Conservation (phyloP, 2,797 vertebrate species). For the Thaleichthys pacificus region DNA sequence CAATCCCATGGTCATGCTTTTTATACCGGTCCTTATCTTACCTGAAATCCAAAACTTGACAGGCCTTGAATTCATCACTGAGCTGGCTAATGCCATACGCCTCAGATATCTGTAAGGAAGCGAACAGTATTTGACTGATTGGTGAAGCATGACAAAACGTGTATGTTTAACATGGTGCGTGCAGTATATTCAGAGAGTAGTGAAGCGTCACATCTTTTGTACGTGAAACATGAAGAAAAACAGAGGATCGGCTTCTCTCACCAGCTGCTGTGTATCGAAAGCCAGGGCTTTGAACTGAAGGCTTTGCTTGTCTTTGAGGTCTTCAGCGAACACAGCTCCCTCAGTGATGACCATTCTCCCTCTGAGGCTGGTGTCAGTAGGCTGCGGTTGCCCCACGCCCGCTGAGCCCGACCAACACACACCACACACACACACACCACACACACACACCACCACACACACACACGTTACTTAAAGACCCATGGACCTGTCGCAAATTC, state of each 20-base stretch:
- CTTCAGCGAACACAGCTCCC: slow-evolving; percentile 56
- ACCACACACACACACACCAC: background rate
- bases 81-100: slow-evolving; percentile 50
- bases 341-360: slow-evolving; percentile 60
- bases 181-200: background rate
- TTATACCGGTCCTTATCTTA: slow-evolving; percentile 37
- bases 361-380: slow-evolving; percentile 12
- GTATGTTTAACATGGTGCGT: background rate
- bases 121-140: background rate
- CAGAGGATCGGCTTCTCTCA: slow-evolving; percentile 36
- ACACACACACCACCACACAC: background rate
- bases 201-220: too few species aligned
- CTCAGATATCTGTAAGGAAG: slow-evolving; percentile 60
- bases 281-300: slow-evolving; percentile 67
- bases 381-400: slow-evolving; percentile 11
- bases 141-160: background rate
- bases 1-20: background rate
- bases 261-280: slow-evolving; percentile 69
- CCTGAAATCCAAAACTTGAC: slow-evolving; percentile 68
- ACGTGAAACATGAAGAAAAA: too few species aligned
- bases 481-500: too few species aligned
- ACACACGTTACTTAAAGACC: background rate
- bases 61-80: slow-evolving; percentile 45
- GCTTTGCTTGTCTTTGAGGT: slow-evolving; percentile 68
- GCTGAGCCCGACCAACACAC: background rate